Conservation (phyloP, 2,797 vertebrate genomes). For the Pipistrellus kuhlii region DNA sequence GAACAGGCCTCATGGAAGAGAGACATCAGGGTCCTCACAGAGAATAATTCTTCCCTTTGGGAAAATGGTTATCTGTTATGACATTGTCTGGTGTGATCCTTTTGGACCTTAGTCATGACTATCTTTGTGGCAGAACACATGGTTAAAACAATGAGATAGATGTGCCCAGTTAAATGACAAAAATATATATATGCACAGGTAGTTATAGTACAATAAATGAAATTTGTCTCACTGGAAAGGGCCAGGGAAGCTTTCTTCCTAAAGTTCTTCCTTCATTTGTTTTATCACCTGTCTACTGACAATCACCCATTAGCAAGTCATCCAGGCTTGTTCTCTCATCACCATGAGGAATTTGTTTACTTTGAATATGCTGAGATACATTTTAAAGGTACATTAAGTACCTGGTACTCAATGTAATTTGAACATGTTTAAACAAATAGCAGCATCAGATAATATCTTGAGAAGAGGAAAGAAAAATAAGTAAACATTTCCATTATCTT, state of each 20-base stretch:
- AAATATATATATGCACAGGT: background rate
- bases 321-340: background rate
- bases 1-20: background rate
- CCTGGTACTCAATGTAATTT: background rate
- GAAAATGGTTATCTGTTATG: background rate
- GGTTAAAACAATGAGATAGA: background rate
- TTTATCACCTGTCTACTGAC: background rate
- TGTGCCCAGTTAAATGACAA: background rate
- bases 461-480: slow-evolving; percentile 16
- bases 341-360: background rate
- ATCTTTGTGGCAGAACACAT: background rate
- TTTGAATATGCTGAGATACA: background rate
- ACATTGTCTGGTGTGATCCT: background rate
- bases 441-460: background rate
- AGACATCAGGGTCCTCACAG: background rate
- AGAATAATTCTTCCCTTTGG: background rate
- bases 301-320: background rate
- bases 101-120: background rate
- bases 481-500: background rate
- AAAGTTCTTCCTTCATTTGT: background rate
- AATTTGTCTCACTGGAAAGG: background rate
- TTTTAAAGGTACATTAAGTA: slow-evolving; percentile 9
- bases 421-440: slow-evolving; percentile 31
- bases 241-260: background rate
- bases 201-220: background rate